phyloP scores from a whole-genome alignment of 2,888 invertebrate species.

The Mythimna pallens region DNA sequence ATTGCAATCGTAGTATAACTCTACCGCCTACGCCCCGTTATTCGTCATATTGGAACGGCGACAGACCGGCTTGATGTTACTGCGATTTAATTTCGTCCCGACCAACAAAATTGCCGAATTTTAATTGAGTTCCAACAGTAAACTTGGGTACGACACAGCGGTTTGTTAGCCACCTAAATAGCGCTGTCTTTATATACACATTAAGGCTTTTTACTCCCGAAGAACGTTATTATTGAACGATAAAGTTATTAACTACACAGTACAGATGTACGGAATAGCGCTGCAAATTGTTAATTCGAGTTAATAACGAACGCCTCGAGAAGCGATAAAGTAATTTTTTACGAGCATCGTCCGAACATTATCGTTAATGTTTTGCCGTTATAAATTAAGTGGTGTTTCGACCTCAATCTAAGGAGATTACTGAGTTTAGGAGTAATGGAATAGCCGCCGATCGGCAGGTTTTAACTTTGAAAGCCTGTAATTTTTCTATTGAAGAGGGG shows the following conservation, averaged over 20 bases:
- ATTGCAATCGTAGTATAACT: constrained; percentile 53
- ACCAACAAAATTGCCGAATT: constrained; percentile 83
- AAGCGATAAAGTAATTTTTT: constrained; percentile 84
- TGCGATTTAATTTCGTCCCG: constrained; percentile 86
- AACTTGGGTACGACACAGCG: constrained; percentile 74
- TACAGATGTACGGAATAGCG: constrained; percentile 79
- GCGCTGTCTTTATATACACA: constrained; percentile 63
- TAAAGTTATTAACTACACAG: constrained; percentile 79
- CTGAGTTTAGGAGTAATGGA: constrained; percentile 63
- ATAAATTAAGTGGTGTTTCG: constrained; percentile 81
- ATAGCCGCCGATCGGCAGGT: constrained; percentile 53
- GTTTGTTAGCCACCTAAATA: constrained; percentile 83
- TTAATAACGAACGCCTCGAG: constrained; percentile 84
- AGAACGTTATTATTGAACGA: constrained; percentile 78
- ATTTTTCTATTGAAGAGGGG: constrained; percentile 27
- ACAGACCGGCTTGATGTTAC: constrained; percentile 72
- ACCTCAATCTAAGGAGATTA: constrained; percentile 68
- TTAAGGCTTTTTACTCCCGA: constrained; percentile 65
- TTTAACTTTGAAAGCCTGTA: constrained; percentile 49
- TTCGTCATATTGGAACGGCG: constrained; percentile 69
- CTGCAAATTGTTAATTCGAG: constrained; percentile 85
- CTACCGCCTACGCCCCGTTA: constrained; percentile 40
- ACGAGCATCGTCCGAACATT: constrained; percentile 79
- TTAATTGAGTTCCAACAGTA: constrained; percentile 85
- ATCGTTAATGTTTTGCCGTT: constrained; percentile 84